Base-by-base conservation (phyloP, 2,113 vertebrate species). In the Lamprologus sp. region DNA sequence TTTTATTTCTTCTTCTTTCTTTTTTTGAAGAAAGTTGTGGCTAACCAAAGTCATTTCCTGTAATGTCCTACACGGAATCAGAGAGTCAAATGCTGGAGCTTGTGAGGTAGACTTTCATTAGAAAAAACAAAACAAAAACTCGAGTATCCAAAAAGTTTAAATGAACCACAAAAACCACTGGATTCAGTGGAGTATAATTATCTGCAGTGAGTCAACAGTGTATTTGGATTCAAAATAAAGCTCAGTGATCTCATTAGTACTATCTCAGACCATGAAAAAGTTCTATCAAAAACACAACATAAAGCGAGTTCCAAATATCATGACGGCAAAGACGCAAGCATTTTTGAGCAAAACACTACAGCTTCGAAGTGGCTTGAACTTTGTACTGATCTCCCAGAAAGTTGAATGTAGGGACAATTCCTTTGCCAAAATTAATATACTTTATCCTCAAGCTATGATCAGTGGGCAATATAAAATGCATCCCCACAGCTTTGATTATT, bases 31-130 rank as follows among this genome's bases (percentile, higher is more conserved):
- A 91, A 88, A 94, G 84, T 89, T 92, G 93, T 88, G 94, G 94
- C 93, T 89, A 79, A 96, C 94, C 95, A 94, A 89, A 95, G 86
- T 88, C 87, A 95, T 95, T 95, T 95, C 93, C 95, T 95, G 92
- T 92, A 92, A 90, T 85, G 77, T 75, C 87, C 83, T 35, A 51
- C 84, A 81, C 49, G 83, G 92, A 89, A 92, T 88, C 84, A 26
- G 79, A 90, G 85, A 94, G 75, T 79, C 63, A 70, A 87, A 93
- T 13, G 79, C 47, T 91, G 86, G 88, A 63, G 81, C 87, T 87
- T 80, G 82, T 37, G 81, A 87, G 90, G 81, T 86, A 83, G 17
- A 87, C 79, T 88, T 92, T 92, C 83, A 87, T 86, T 84, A 81
- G 82, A 83, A 82, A 91, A 80, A 82, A 82, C 55, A 82, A 83